A percentile compares a stretch with the other conserved stretches of the same genome.
These are phyloP conservation scores for Peromyscus aztecus DNA, from an alignment of 2,797 vertebrate species.

Conservation along the genomic window DNA sequence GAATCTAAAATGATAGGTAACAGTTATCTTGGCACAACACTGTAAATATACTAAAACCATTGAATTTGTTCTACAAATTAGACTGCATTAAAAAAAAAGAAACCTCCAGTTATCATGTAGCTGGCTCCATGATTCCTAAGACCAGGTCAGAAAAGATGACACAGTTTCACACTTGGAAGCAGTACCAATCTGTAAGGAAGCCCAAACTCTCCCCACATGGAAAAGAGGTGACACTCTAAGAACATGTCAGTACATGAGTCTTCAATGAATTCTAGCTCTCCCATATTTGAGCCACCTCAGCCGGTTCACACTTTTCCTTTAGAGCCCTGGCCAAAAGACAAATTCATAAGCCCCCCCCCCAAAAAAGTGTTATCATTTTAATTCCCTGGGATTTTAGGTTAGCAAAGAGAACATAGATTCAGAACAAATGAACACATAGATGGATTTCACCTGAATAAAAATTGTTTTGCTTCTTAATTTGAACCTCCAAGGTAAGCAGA, in stretches of 20 bases:
- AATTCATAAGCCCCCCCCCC: not conserved
- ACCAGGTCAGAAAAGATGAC: not conserved
- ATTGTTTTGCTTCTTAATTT: constrained; percentile 23
- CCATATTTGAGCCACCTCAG: not conserved
- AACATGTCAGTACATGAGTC: not conserved
- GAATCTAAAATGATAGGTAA: not conserved
- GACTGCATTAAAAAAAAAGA: not conserved
- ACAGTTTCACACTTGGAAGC: constrained; percentile 19
- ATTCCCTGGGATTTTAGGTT: constrained; percentile 17
- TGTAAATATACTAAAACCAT: constrained; percentile 21
- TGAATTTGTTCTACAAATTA: not conserved
- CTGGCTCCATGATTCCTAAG: not conserved
- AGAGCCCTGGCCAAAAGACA: constrained; percentile 6
- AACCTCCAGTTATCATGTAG: not conserved
- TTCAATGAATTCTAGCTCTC: not conserved
- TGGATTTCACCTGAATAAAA: constrained; percentile 59
- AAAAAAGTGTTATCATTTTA: constrained; percentile 42
- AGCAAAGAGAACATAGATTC: not conserved
- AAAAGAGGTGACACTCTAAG: not conserved
- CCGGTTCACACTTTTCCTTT: not conserved
- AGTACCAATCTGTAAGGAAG: not conserved
- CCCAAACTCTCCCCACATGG: not conserved
- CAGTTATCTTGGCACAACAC: not conserved
- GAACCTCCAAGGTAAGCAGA: not conserved
- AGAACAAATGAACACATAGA: not conserved